Conservation (phyloP, 2,113 vertebrate genomes). For the Entelurus aequoreus region DNA sequence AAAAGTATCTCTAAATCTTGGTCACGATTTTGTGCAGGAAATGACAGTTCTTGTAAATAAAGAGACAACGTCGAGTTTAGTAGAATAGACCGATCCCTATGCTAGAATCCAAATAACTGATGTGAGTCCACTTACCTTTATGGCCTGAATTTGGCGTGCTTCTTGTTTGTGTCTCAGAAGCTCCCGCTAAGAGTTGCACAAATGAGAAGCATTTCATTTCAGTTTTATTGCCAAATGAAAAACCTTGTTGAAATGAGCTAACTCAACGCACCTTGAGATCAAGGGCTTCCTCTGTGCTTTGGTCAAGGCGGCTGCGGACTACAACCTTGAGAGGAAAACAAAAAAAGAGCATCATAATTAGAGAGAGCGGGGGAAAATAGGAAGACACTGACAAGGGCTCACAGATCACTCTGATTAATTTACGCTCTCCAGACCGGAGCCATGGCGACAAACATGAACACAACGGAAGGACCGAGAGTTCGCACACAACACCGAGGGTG, state of each 20-base stretch:
- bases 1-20: no score
- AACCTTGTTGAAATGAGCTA: conserved; percentile 36
- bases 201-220: conserved; percentile 20
- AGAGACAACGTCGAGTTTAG: no score
- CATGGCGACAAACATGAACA: conserved; percentile 35
- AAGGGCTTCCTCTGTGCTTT: conserved; percentile 89
- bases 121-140: conserved; percentile 80
- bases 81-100: no score
- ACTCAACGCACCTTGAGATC: conserved; percentile 83
- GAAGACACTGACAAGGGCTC: conserved; percentile 26
- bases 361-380: conserved; percentile 38
- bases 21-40: no score
- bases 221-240: conserved; percentile 1
- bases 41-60: no score
- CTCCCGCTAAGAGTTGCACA: conserved; percentile 78
- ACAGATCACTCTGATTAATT: conserved; percentile 54
- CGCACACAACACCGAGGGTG: conserved; percentile 24
- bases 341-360: conserved; percentile 38
- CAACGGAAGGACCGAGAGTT: conserved; percentile 40
- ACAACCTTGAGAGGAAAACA: conserved; percentile 77
- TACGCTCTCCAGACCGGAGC: conserved; percentile 20
- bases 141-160: conserved; percentile 88
- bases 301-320: conserved; percentile 89
- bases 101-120: no score
- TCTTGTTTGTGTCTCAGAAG: conserved; percentile 92